Conservation (phyloP, 2,888 invertebrate species). For the Trachelus tabidus region DNA sequence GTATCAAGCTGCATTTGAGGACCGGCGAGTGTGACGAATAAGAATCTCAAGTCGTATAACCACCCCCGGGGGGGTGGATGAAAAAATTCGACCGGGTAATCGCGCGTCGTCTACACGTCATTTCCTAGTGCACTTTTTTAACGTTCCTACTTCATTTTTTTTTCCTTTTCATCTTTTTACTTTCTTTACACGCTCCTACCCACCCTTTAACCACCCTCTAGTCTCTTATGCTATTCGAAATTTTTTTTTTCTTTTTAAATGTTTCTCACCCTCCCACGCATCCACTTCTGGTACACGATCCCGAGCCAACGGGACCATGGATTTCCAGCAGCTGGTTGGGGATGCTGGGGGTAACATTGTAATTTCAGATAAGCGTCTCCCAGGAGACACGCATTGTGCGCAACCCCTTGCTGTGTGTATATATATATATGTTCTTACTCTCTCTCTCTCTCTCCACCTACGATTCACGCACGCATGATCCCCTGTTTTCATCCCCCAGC, state of each 20-base stretch:
- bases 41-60: background rate
- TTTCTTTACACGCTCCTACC: background rate
- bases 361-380: slow-evolving; percentile 66
- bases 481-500: slow-evolving; percentile 17
- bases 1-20: too few species aligned
- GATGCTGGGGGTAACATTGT: slow-evolving; percentile 60
- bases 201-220: background rate
- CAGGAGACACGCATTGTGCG: slow-evolving; percentile 62
- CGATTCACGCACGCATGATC: slow-evolving; percentile 19
- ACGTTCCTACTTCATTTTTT: background rate
- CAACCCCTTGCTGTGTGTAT: slow-evolving; percentile 27
- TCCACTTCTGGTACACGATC: slow-evolving; percentile 25
- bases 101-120: background rate
- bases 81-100: background rate
- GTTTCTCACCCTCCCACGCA: slow-evolving; percentile 14
- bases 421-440: background rate
- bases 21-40: background rate
- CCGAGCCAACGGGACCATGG: slow-evolving; percentile 33
- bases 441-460: slow-evolving; percentile 8
- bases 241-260: background rate
- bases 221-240: slow-evolving; percentile 11
- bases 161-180: background rate
- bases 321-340: slow-evolving; percentile 48
- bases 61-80: background rate
- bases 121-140: background rate